Evolutionary conservation across 2,113 vertebrate genomes (phyloP).

Genomic region (Pachyramphus minor): DNA sequence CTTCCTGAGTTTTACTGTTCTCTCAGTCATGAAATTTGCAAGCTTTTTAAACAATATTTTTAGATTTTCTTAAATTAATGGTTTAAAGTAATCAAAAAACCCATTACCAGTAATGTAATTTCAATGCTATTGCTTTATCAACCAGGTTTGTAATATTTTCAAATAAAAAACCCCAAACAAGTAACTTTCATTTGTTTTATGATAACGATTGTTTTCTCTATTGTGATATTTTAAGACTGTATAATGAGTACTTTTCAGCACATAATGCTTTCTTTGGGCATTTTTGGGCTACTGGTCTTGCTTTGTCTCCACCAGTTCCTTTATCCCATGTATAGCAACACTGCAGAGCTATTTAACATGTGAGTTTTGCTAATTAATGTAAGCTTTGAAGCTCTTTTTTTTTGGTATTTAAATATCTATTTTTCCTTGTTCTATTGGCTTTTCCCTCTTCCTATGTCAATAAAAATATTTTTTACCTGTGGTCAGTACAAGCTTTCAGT

Average conservation of each 20-base stretch:
- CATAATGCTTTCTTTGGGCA: neutral
- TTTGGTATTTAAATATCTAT: neutral
- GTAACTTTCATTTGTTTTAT: neutral
- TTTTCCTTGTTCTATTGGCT: neutral
- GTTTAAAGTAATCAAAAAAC: neutral
- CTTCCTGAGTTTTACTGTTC: neutral
- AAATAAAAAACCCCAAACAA: neutral
- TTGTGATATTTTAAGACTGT: neutral
- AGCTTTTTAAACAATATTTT: neutral
- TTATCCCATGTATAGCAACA: neutral
- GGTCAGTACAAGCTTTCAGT: neutral
- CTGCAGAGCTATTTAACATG: neutral
- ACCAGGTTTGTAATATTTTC: neutral
- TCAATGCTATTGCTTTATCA: neutral
- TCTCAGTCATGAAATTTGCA: neutral
- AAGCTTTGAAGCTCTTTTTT: neutral
- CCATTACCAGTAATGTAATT: neutral
- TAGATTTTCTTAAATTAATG: neutral
- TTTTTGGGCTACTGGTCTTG: neutral
- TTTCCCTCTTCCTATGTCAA: neutral
- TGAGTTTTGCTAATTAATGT: neutral
- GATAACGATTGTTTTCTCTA: neutral
- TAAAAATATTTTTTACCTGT: neutral
- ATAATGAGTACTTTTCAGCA: neutral
- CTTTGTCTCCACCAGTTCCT: neutral